A percentile compares a stretch with the other conserved stretches of the same genome.
These are phyloP conservation scores for Trichonephila clavata DNA, from an alignment of 1,140 invertebrate species.

Conservation along the genomic window DNA sequence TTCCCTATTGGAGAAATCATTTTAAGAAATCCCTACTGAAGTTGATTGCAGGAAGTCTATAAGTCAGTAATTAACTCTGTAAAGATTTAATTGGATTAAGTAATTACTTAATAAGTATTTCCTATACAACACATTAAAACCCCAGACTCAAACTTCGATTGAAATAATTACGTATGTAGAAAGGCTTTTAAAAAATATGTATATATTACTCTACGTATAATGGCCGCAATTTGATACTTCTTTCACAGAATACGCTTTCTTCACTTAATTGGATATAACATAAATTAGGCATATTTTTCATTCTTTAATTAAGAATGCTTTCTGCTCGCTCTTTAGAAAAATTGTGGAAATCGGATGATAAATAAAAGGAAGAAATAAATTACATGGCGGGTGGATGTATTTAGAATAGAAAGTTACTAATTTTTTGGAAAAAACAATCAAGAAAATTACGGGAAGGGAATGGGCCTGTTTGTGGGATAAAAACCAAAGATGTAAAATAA, in stretches of 20 bases:
- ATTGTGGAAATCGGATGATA: constrained; percentile 39
- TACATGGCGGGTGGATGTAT: background rate
- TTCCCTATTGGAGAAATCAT: background rate
- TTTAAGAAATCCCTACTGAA: background rate
- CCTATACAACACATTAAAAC: background rate
- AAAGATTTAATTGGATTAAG: background rate
- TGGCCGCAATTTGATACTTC: constrained; percentile 30
- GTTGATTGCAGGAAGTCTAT: constrained; percentile 7
- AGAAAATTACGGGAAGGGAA: background rate
- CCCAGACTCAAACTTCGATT: background rate
- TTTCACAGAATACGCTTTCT: background rate
- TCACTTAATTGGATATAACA: constrained; percentile 51
- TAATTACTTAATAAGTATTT: constrained; percentile 31
- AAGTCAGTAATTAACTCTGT: constrained; percentile 4
- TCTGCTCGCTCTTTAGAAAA: background rate
- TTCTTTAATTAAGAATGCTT: constrained; percentile 39
- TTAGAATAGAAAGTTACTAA: background rate
- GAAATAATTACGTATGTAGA: background rate
- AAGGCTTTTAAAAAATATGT: background rate
- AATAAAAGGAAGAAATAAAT: constrained; percentile 30
- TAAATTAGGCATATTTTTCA: constrained; percentile 38
- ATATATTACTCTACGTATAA: constrained; percentile 13
- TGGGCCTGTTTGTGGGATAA: background rate
- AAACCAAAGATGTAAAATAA: background rate
- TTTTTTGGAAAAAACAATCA: background rate